A percentile compares a stretch with the other conserved stretches of the same genome.
These are phyloP conservation scores for Agelaius phoeniceus DNA, from an alignment of 2,113 vertebrate genomes.

Conservation along the genomic window DNA sequence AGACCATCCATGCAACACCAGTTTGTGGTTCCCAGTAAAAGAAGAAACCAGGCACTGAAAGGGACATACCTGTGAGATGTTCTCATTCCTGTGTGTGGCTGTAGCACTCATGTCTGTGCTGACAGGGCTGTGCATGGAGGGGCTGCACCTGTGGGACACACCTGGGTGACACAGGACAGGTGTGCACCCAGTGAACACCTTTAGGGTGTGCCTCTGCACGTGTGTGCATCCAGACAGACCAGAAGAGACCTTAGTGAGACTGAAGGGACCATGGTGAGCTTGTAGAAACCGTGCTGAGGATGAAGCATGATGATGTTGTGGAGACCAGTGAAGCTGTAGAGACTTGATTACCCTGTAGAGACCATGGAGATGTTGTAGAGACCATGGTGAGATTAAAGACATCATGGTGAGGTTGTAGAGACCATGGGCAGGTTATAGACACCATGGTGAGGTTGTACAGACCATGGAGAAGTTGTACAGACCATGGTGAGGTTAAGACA, in stretches of 20 bases:
- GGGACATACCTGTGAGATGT: fast-evolving
- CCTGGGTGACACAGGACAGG: background rate
- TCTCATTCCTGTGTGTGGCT: background rate
- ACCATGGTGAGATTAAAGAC: fast-evolving
- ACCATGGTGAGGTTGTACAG: too few relatives aligned
- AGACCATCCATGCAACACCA: background rate
- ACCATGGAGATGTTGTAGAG: fast-evolving
- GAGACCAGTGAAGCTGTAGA: background rate
- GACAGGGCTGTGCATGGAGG: background rate
- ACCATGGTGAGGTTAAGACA: fast-evolving
- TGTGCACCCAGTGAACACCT: fast-evolving
- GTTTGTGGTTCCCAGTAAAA: background rate
- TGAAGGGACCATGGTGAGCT: background rate
- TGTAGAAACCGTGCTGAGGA: background rate
- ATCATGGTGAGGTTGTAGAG: background rate
- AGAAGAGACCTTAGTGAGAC: background rate
- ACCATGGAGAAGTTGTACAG: background rate
- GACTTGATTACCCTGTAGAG: background rate
- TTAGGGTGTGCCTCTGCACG: fast-evolving
- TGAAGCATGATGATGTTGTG: background rate
- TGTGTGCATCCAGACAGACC: background rate
- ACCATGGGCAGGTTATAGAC: too few relatives aligned
- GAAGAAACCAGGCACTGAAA: background rate
- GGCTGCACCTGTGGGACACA: background rate
- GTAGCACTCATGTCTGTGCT: fast-evolving